Conservation (phyloP, 64 coral and sea anemone genomes). For the Platygyra sinensis region DNA sequence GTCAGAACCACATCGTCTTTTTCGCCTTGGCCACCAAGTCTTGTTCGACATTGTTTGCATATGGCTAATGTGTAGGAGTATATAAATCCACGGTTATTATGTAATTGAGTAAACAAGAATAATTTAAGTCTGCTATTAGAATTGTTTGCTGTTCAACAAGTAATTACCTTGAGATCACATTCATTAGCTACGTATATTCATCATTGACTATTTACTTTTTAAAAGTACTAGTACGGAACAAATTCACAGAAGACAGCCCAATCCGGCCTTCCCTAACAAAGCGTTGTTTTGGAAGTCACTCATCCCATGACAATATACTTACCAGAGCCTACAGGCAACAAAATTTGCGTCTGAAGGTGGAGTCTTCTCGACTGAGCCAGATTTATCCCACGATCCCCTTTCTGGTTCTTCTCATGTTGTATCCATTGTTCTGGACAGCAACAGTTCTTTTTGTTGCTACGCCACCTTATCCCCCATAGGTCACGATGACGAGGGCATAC, state of each 20-base stretch:
- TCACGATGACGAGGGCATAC: conserved; percentile 49
- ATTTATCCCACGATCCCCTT: conserved; percentile 46
- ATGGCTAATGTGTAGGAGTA: conserved; percentile 11
- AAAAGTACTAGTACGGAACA: conserved; percentile 1
- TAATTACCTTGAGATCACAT: background rate
- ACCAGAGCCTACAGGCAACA: conserved; percentile 56
- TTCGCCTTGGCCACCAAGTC: background rate
- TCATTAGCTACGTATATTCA: background rate
- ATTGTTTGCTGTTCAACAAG: no score
- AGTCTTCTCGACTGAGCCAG: conserved; percentile 35
- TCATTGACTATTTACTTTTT: background rate
- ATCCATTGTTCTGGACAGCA: conserved; percentile 34
- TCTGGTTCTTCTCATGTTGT: conserved; percentile 43
- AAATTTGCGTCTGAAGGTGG: conserved; percentile 23
- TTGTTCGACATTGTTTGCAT: conserved; percentile 26
- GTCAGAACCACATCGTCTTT: background rate
- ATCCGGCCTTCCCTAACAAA: background rate
- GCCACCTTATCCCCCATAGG: conserved; percentile 30
- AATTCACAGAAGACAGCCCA: background rate
- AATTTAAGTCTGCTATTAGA: no score
- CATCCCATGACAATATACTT: conserved; percentile 20
- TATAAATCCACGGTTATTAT: background rate
- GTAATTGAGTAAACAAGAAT: background rate
- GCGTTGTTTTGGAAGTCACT: conserved; percentile 9
- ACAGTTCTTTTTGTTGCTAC: conserved; percentile 42